Conservation (phyloP, 2,113 vertebrate species). For the Melanostigma gelatinosum region DNA sequence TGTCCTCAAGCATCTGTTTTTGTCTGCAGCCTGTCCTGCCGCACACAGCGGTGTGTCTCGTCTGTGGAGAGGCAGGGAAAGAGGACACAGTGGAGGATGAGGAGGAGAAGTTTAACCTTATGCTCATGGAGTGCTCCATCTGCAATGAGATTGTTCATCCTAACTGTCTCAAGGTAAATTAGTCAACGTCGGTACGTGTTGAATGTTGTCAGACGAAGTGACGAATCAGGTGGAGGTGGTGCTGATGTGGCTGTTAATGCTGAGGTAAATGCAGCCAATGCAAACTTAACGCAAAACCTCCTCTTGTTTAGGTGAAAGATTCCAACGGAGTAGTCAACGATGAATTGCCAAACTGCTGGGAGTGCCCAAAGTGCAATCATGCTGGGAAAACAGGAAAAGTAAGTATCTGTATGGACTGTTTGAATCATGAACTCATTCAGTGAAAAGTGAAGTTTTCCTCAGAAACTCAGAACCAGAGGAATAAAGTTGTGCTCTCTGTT, state of each 20-base stretch:
- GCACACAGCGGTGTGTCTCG: constrained; percentile 95
- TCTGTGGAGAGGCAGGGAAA: constrained; percentile 97
- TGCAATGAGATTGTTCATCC: constrained; percentile 99
- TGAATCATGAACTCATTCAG: not conserved
- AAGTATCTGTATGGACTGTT: constrained; percentile 82
- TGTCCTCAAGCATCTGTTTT: not conserved
- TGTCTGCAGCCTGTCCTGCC: constrained; percentile 90
- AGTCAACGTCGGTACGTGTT: not conserved
- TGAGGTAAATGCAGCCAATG: not conserved
- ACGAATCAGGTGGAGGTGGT: not conserved
- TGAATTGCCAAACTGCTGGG: constrained; percentile 98
- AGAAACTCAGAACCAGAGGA: constrained; percentile 75
- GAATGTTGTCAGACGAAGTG: not conserved
- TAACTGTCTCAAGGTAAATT: constrained; percentile 93
- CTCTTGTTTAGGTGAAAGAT: constrained; percentile 88
- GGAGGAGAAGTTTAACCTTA: constrained; percentile 95
- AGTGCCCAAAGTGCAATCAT: constrained; percentile 98
- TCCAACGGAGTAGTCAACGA: constrained; percentile 95
- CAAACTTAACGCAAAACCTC: not conserved
- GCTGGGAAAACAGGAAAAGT: constrained; percentile 99
- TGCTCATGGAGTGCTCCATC: constrained; percentile 99
- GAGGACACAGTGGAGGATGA: constrained; percentile 96
- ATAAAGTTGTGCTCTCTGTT: constrained; percentile 87
- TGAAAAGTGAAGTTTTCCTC: not conserved
- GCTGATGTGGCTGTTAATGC: not conserved